Conservation (phyloP, 2,888 invertebrate species). For the Melanostoma mellinum region DNA sequence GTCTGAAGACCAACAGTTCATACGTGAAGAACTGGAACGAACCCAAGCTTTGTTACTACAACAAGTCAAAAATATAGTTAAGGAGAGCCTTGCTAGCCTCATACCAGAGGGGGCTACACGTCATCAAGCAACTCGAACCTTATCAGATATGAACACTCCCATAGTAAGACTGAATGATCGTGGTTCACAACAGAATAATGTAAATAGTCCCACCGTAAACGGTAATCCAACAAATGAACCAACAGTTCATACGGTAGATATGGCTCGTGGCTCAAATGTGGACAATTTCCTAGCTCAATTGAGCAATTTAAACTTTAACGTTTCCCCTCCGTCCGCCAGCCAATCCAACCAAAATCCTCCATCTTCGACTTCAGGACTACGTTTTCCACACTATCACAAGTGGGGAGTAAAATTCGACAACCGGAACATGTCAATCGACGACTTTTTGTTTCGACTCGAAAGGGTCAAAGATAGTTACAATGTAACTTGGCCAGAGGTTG, state of each 20-base stretch:
- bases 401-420: constrained; percentile 15
- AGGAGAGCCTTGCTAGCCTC: neutral
- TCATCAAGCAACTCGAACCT: neutral
- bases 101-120: neutral
- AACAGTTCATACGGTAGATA: neutral
- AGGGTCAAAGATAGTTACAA: neutral
- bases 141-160: neutral
- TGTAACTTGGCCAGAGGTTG: neutral
- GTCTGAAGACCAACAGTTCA: neutral
- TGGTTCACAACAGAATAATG: neutral
- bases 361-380: neutral
- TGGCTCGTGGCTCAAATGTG: constrained; percentile 1
- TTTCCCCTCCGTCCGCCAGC: neutral
- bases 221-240: neutral
- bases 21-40: neutral
- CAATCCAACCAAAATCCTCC: neutral
- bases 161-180: neutral
- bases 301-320: neutral
- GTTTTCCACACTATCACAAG: constrained; percentile 5
- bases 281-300: constrained; percentile 5
- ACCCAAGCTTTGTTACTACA: neutral
- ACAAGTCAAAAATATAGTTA: neutral
- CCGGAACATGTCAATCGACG: neutral
- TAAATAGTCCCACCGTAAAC: neutral
- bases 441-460: constrained; percentile 9